Evolutionary conservation across 2,888 invertebrate genomes (phyloP).

Genomic region (Bombyx huttoni): DNA sequence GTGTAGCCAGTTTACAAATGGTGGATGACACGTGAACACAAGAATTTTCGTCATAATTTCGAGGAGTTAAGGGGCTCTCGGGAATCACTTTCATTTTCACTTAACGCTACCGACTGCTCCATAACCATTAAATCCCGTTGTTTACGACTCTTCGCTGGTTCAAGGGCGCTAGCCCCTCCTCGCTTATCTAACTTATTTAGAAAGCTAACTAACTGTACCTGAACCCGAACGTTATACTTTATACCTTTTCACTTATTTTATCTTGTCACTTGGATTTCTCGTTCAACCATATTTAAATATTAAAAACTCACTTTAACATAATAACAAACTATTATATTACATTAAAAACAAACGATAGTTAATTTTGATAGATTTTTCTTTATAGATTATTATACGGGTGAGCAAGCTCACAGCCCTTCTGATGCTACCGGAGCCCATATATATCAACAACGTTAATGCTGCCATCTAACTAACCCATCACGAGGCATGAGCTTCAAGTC

Average conservation of each 20-base stretch:
- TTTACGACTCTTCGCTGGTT: conserved; percentile 39
- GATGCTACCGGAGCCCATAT: too few relatives aligned
- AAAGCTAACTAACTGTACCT: conserved; percentile 25
- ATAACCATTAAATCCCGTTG: conserved; percentile 55
- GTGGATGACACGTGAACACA: conserved; percentile 26
- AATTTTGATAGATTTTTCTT: too few relatives aligned
- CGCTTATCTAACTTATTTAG: conserved; percentile 47
- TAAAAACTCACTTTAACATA: not conserved
- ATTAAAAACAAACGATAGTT: too few relatives aligned
- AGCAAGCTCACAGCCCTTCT: too few relatives aligned
- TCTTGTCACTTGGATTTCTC: not conserved
- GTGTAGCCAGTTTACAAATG: conserved; percentile 22
- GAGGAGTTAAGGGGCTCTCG: conserved; percentile 39
- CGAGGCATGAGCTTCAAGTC: too few relatives aligned
- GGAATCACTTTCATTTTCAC: conserved; percentile 62
- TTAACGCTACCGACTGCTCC: conserved; percentile 47
- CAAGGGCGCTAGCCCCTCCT: conserved; percentile 22
- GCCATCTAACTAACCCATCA: too few relatives aligned
- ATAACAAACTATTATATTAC: too few relatives aligned
- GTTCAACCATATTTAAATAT: not conserved
- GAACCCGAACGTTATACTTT: not conserved
- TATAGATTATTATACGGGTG: too few relatives aligned
- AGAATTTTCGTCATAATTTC: conserved; percentile 43
- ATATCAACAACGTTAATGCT: too few relatives aligned
- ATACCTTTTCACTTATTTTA: not conserved